Percentiles rank a stretch among this genome's conserved stretches.
Conservation (phyloP, 2,113 vertebrate species). For the Mystacornis crossleyi region DNA sequence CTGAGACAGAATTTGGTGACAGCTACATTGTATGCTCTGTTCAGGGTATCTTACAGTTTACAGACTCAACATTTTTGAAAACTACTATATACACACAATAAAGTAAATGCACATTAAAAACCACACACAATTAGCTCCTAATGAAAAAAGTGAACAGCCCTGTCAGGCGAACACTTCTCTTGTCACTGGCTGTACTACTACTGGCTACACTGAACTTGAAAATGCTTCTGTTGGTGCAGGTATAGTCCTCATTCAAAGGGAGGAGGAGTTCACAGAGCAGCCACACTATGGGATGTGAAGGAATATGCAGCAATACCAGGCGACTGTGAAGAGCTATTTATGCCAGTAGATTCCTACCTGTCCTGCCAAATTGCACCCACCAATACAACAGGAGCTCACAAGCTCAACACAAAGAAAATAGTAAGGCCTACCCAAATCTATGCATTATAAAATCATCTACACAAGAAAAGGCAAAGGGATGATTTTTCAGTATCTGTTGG, state of each 20-base stretch:
- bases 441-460: not conserved
- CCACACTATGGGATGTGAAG: accelerated
- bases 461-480: not conserved
- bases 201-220: not conserved
- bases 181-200: not conserved
- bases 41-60: not conserved
- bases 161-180: not conserved
- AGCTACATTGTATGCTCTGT: not conserved
- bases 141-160: not conserved
- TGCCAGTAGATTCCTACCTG: not conserved
- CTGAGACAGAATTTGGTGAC: not conserved
- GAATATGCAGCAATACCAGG: not conserved
- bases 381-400: not conserved
- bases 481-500: not conserved
- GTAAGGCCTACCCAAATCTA: not conserved
- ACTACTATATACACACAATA: not conserved
- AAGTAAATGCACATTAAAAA: not conserved
- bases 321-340: not conserved
- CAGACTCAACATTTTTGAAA: not conserved
- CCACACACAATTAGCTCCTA: not conserved
- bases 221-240: not conserved
- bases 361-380: not conserved
- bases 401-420: not conserved
- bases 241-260: not conserved
- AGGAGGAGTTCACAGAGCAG: not conserved